Evolutionary conservation across 2,113 vertebrate species (phyloP).

Genomic region (Saguinus midas): DNA sequence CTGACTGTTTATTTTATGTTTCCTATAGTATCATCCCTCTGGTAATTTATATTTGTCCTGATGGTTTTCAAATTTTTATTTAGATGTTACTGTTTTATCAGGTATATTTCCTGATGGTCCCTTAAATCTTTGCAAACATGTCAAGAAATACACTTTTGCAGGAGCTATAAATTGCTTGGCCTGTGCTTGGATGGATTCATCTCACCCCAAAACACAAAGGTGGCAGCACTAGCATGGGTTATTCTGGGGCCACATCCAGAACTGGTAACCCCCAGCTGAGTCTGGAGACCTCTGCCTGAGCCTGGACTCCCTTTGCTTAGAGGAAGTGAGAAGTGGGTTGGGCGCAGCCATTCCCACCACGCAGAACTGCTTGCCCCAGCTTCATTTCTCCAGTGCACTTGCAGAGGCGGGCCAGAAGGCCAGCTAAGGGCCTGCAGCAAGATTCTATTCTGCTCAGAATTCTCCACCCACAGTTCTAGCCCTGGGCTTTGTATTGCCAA

Average conservation of each 20-base stretch:
- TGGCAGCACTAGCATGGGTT: neutral
- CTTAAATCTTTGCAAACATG: neutral
- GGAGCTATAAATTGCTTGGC: neutral
- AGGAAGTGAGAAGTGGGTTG: neutral
- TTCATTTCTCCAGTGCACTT: too few species aligned
- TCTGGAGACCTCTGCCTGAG: neutral
- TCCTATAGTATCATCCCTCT: neutral
- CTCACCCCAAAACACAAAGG: neutral
- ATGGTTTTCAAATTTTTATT: neutral
- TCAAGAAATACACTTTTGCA: neutral
- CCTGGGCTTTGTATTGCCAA: neutral
- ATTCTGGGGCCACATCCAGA: neutral
- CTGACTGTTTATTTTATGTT: neutral
- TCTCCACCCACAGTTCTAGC: neutral
- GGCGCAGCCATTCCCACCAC: neutral
- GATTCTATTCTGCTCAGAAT: neutral
- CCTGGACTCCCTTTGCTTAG: neutral
- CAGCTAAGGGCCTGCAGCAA: neutral
- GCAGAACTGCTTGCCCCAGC: neutral
- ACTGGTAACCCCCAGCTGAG: neutral
- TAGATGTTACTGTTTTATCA: neutral
- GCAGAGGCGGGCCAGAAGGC: rapidly evolving
- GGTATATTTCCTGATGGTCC: neutral
- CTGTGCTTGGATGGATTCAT: neutral
- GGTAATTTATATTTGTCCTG: neutral